Evolutionary conservation across 2,113 vertebrate genomes (phyloP), one percentile per base, ranked within the genome.

Genomic region (Polyodon spathula): DNA sequence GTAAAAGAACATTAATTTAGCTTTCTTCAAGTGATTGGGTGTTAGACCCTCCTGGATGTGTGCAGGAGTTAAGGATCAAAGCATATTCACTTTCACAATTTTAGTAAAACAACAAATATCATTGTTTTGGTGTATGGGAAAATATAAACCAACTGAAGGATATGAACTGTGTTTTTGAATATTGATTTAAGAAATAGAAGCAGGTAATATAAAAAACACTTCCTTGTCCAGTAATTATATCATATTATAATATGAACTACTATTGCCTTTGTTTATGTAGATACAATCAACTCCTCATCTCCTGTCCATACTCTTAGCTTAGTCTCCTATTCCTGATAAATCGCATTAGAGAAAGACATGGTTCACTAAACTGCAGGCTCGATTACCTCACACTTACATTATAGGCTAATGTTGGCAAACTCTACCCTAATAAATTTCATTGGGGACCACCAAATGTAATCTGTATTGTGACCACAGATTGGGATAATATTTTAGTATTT

Each of bases 1-100:
- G 76, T 94, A 98, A 84, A 97, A 97, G 78, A 98, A 98, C 94
- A 98, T 97, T 51, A 98, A 80, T 58, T 98, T 98, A 61, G 95
- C 95, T 70, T 98, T 98, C 88, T 93, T 98, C 84, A 98, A 76
- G 76, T 98, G 95, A 60, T 89, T 78, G 0, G 95, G 92, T 9
- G 88, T 97, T 73, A 98, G 81, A 0, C 87, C 89, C 70, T 98
- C 94, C 84, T 95, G 93, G 71, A 92, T 90, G 82, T 92, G 74
- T 64, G 60, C 50, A 14, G n/a, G 50, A 14, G 90, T 96, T 84
- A 97, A 97, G 90, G 90, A 80, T 37, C n/a, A 61, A 63, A 63
- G 58, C 50, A 56, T 4, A 6, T 5, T 5, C 48, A 39, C 4
- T 16, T 5, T 42, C 16, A 6, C 15, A 8, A 11, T 8, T 51